Evolutionary conservation across 1,140 invertebrate genomes (phyloP).

Genomic region (Mycetomoellerius zeteki): DNA sequence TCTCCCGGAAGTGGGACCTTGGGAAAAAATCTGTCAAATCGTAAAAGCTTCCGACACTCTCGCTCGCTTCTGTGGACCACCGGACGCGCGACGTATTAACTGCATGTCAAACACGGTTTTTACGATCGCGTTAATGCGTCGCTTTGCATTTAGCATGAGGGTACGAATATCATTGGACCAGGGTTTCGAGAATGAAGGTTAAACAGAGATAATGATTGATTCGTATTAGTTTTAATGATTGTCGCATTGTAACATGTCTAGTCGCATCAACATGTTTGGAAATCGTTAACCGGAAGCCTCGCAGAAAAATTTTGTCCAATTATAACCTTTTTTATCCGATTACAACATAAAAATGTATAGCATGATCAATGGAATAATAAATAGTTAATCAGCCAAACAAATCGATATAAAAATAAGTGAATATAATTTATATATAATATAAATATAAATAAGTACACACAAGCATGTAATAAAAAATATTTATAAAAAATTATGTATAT

Average conservation of each 20-base stretch:
- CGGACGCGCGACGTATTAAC: constrained; percentile 68
- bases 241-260: constrained; percentile 13
- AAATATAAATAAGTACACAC: background rate
- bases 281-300: background rate
- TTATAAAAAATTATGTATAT: constrained; percentile 3
- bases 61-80: constrained; percentile 14
- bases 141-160: constrained; percentile 51
- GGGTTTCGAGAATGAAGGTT: constrained; percentile 7
- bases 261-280: background rate
- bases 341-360: background rate
- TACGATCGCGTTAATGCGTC: constrained; percentile 70
- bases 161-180: constrained; percentile 33
- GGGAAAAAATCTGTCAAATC: constrained; percentile 15
- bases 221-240: constrained; percentile 56
- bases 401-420: background rate
- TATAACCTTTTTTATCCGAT: background rate
- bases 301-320: background rate
- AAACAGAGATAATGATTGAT: constrained; percentile 55
- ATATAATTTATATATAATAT: background rate
- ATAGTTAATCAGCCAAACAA: background rate
- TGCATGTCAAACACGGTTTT: constrained; percentile 71
- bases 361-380: background rate
- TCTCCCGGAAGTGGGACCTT: background rate
- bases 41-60: constrained; percentile 47
- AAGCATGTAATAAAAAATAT: background rate